A percentile compares a stretch with the other conserved stretches of the same genome.
Evolutionary conservation across 53 echinoderm and acorn worm genomes (phyloP).

Genomic region (Antedon mediterranea): DNA sequence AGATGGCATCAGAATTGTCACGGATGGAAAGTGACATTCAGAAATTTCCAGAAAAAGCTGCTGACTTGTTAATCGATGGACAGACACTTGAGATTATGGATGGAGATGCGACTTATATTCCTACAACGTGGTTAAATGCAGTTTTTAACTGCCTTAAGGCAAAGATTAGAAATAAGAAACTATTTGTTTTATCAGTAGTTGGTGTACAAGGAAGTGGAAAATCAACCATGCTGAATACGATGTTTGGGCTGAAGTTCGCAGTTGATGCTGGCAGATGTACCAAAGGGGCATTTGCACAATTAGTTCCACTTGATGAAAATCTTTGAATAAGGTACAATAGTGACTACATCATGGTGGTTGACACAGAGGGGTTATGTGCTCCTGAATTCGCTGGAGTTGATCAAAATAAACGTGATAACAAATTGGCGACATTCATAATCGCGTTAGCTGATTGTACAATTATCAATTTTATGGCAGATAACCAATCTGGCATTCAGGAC

Average conservation of each 20-base stretch:
- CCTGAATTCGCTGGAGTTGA: conserved; percentile 16
- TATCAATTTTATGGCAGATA: conserved; percentile 30
- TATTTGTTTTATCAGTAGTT: neutral
- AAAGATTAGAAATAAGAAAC: conserved; percentile 5
- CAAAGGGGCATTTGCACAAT: conserved; percentile 12
- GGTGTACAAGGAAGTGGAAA: conserved; percentile 42
- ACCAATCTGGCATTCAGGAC: neutral
- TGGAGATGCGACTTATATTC: conserved; percentile 30
- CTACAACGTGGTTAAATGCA: conserved; percentile 20
- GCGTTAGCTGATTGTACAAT: conserved; percentile 26
- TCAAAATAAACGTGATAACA: conserved; percentile 17
- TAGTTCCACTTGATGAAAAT: conserved; percentile 15
- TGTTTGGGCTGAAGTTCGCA: conserved; percentile 29
- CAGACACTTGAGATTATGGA: conserved; percentile 27
- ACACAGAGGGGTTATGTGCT: conserved; percentile 29
- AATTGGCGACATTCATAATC: conserved; percentile 23
- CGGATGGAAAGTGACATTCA: neutral
- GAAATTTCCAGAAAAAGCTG: conserved; percentile 11
- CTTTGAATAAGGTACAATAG: conserved; percentile 4
- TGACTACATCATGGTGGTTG: conserved; percentile 28
- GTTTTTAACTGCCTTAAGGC: neutral
- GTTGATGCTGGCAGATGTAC: conserved; percentile 25
- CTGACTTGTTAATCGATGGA: conserved; percentile 10
- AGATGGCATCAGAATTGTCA: neutral
- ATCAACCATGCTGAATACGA: conserved; percentile 36